phyloP scores from a whole-genome alignment of 2,797 vertebrate genomes.

The Cossypha polioptera region DNA sequence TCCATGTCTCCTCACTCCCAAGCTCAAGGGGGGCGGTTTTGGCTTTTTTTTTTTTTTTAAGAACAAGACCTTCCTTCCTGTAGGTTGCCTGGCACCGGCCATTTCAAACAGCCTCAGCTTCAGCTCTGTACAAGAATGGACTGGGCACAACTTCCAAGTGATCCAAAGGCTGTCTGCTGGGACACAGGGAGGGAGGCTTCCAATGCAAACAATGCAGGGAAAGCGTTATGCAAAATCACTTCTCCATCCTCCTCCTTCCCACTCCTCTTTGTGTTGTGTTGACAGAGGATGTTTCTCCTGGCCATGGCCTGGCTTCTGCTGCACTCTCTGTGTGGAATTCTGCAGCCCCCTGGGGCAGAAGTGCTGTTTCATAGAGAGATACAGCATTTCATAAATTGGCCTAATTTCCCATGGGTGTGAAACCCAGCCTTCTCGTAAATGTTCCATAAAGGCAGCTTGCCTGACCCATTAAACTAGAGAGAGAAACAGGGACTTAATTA shows the following conservation, averaged over 20 bases:
- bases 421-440: neutral
- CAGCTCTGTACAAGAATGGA: neutral
- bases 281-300: constrained; percentile 44
- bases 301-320: neutral
- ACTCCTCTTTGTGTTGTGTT: neutral
- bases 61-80: constrained; percentile 52
- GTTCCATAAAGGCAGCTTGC: neutral
- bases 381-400: neutral
- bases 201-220: constrained; percentile 48
- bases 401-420: neutral
- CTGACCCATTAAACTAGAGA: neutral
- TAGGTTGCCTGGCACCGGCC: neutral
- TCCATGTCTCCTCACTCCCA: neutral
- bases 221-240: neutral
- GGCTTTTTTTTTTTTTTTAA: neutral
- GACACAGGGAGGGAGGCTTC: neutral
- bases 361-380: neutral
- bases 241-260: neutral
- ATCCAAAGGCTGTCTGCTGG: neutral
- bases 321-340: neutral
- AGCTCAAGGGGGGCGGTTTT: neutral
- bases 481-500: neutral
- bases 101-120: neutral
- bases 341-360: accelerated
- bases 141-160: neutral